These are phyloP conservation scores for Coracopsis vasa DNA, from an alignment of 2,113 vertebrate genomes.

Conservation along the genomic window DNA sequence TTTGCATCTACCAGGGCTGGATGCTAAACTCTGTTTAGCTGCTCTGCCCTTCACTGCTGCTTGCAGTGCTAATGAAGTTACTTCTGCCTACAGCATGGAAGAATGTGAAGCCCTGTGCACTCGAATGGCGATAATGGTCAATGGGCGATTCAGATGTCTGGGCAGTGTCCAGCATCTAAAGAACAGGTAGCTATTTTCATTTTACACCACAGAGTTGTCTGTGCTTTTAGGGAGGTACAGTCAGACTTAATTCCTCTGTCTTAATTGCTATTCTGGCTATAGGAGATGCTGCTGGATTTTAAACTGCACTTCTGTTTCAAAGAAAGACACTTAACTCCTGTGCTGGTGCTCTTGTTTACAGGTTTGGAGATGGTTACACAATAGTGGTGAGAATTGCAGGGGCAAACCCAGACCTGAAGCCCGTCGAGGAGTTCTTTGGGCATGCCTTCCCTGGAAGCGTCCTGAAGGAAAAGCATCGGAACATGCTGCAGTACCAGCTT, in stretches of 20 bases:
- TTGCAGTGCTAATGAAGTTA: background rate
- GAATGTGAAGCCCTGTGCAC: constrained; percentile 98
- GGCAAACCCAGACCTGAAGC: constrained; percentile 84
- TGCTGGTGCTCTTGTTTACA: constrained; percentile 51
- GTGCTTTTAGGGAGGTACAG: background rate
- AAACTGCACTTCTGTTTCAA: background rate
- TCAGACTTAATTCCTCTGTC: background rate
- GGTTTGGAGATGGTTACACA: constrained; percentile 97
- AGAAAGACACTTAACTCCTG: background rate
- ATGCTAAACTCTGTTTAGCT: background rate
- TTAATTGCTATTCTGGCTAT: background rate
- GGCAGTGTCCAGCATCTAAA: constrained; percentile 98
- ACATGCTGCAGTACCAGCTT: constrained; percentile 98
- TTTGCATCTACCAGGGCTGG: background rate
- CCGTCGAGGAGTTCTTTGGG: constrained; percentile 93
- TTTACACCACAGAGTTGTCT: background rate
- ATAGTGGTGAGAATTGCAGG: constrained; percentile 93
- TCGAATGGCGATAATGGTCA: constrained; percentile 99
- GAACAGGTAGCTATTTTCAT: constrained; percentile 81
- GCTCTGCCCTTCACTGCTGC: background rate
- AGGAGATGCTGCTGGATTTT: background rate
- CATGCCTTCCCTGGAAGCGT: constrained; percentile 90
- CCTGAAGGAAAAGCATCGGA: constrained; percentile 93
- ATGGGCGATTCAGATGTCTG: constrained; percentile 93
- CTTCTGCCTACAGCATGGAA: constrained; percentile 87